Evolutionary conservation across 2,888 invertebrate species (phyloP).

Genomic region (Dicycla oo): DNA sequence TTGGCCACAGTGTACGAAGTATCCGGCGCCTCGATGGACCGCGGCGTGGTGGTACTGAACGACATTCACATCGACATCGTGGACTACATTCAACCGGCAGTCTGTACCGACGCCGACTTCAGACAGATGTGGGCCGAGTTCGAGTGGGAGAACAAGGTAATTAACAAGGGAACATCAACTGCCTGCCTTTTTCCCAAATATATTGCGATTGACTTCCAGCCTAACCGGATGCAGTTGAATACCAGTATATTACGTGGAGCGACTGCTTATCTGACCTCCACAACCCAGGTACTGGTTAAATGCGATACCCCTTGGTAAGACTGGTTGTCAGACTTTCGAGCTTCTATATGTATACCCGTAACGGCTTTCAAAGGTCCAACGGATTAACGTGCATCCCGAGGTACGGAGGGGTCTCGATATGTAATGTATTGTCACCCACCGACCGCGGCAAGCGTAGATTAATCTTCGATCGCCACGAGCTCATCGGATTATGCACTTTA

Average conservation of each 20-base stretch:
- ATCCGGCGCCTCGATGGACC: constrained; percentile 96
- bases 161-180: background rate
- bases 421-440: background rate
- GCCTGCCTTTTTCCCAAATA: background rate
- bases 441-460: background rate
- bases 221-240: background rate
- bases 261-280: background rate
- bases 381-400: background rate
- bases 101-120: constrained; percentile 98
- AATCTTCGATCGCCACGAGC: background rate
- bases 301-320: background rate
- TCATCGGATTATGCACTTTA: background rate
- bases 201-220: background rate
- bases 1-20: constrained; percentile 96
- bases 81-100: constrained; percentile 99
- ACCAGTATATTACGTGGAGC: background rate
- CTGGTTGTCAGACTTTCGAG: background rate
- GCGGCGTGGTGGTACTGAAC: constrained; percentile 99
- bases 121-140: constrained; percentile 99
- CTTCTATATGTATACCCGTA: background rate
- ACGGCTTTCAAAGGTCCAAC: background rate
- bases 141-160: constrained; percentile 99
- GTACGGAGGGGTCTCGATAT: background rate
- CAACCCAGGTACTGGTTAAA: background rate
- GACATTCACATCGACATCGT: constrained; percentile 99